Conservation (phyloP, 64 coral and sea anemone species). For the Anthopleura sola region DNA sequence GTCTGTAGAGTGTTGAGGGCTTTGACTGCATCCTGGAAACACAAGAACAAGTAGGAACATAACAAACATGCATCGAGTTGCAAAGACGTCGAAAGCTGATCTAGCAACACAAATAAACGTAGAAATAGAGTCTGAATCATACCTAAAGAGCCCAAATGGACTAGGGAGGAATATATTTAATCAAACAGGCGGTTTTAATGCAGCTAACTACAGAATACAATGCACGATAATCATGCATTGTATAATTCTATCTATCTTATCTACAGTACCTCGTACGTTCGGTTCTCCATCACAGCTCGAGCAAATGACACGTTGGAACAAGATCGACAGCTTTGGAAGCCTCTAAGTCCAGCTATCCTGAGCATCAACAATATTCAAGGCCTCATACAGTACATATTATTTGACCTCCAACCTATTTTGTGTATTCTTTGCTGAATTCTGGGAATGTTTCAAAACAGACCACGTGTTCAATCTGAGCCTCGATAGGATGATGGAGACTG, state of each 20-base stretch:
- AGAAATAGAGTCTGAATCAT: not conserved
- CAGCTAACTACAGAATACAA: not conserved
- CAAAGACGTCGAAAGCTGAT: not conserved
- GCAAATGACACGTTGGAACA: not conserved
- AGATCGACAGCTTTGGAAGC: not conserved
- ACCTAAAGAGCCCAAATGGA: not conserved
- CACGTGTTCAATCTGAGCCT: not conserved
- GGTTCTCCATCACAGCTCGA: conserved; percentile 39
- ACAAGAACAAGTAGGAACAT: not conserved
- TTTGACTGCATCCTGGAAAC: conserved; percentile 84
- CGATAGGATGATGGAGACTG: not conserved
- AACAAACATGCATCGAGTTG: not conserved
- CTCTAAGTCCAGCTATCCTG: not conserved
- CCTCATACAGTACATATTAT: not conserved
- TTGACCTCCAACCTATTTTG: not conserved
- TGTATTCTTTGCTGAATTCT: not conserved
- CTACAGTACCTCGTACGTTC: conserved; percentile 57
- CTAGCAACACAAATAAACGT: not conserved
- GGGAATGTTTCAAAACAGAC: not conserved
- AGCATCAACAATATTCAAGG: not conserved
- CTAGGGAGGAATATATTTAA: not conserved
- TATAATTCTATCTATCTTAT: too few relatives aligned
- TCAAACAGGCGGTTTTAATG: not conserved
- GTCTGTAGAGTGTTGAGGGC: conserved; percentile 83
- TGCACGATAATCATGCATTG: not conserved